Conservation (phyloP, 2,113 vertebrate species). For the Anseranas semipalmata region DNA sequence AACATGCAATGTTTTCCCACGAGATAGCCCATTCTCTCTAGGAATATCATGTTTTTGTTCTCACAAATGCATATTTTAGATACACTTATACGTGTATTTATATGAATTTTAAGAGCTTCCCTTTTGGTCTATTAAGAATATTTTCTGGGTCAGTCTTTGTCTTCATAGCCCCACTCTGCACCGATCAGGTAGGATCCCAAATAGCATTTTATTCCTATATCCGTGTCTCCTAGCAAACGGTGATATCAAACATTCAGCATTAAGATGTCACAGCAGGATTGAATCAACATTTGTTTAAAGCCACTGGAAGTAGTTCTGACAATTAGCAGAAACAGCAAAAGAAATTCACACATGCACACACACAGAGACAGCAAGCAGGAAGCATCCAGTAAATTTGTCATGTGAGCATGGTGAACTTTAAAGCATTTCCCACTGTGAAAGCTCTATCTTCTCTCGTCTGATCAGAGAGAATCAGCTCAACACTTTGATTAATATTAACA, state of each 20-base stretch:
- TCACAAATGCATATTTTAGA: conserved; percentile 33
- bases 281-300: conserved; percentile 59
- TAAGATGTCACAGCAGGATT: conserved; percentile 47
- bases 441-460: conserved; percentile 13
- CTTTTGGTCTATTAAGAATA: conserved; percentile 40
- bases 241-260: conserved; percentile 1
- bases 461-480: conserved; percentile 14
- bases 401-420: conserved; percentile 47
- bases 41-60: conserved; percentile 43
- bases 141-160: conserved; percentile 34
- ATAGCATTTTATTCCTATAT: background rate
- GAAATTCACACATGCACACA: background rate
- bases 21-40: conserved; percentile 27
- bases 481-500: conserved; percentile 29
- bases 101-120: conserved; percentile 39
- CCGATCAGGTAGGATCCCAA: background rate
- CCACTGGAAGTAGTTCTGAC: conserved; percentile 33
- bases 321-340: conserved; percentile 52
- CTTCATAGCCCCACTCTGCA: background rate
- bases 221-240: conserved; percentile 26
- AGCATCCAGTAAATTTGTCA: conserved; percentile 2
- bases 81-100: conserved; percentile 17
- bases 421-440: conserved; percentile 29
- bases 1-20: conserved; percentile 7
- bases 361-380: background rate